Conservation (phyloP, 2,888 invertebrate species). For the Nomada ferruginata region DNA sequence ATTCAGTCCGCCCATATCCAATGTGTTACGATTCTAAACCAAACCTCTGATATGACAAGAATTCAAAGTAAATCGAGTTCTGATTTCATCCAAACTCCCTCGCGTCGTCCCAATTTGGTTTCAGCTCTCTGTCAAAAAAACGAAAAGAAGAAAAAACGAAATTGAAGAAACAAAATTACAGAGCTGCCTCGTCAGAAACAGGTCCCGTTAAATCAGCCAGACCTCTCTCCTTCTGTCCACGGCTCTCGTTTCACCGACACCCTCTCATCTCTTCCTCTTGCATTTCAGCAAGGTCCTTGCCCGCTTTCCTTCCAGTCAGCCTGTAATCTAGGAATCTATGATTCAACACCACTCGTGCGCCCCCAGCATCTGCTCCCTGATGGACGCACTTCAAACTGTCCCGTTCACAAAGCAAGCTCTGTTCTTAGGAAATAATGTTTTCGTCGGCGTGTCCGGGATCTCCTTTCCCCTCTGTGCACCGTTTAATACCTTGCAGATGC, state of each 20-base stretch:
- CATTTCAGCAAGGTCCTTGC: constrained; percentile 67
- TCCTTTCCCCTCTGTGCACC: not conserved
- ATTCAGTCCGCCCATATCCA: too few species aligned
- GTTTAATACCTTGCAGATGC: constrained; percentile 55
- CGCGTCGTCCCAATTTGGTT: constrained; percentile 17
- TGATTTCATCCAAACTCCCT: constrained; percentile 21
- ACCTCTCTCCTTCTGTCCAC: constrained; percentile 34
- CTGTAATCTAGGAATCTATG: constrained; percentile 81
- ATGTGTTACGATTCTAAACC: not conserved
- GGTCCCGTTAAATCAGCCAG: constrained; percentile 72
- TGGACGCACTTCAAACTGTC: constrained; percentile 70
- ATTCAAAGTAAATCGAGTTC: not conserved
- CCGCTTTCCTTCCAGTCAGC: constrained; percentile 67
- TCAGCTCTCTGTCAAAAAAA: not conserved
- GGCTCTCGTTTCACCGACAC: constrained; percentile 52
- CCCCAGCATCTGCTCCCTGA: constrained; percentile 76
- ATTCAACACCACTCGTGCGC: constrained; percentile 78
- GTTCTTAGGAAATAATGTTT: constrained; percentile 71
- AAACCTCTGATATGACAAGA: not conserved
- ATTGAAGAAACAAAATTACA: constrained; percentile 77
- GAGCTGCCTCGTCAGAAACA: constrained; percentile 76
- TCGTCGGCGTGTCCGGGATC: constrained; percentile 22
- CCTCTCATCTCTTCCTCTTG: constrained; percentile 60
- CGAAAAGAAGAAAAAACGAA: constrained; percentile 48
- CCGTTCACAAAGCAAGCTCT: constrained; percentile 63